Base-by-base conservation (phyloP, 2,113 vertebrate species). In the Thunnus maccoyii region DNA sequence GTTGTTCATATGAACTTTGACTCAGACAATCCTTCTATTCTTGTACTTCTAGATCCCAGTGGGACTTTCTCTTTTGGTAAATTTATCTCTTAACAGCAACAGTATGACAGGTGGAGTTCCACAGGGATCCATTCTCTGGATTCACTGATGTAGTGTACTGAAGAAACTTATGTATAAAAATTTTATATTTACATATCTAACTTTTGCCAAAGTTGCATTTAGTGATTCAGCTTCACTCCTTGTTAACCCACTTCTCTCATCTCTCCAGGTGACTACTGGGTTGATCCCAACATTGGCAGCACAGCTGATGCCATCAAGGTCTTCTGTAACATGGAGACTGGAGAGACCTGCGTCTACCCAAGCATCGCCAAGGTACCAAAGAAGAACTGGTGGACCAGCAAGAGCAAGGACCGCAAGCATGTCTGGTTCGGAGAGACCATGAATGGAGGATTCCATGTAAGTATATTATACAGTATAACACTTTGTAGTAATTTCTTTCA, bases 321-420 rank as follows among this genome's bases (percentile, higher is more conserved):
- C 32, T 99, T 97, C 96, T 99, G 98, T 86, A 98, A 99, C 94
- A 97, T 99, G 98, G 98, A 97, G 91, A 98, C 95, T 0, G 98
- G 97, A 0, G 97, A 99, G 96, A 97, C 97, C 62, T 99, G 98
- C 0, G 97, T 99, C 87, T 95, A 97, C 78, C 97, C 98, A 36
- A 98, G 84, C 86, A 97, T 97, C 1, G 67, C 95, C 32, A 96
- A 83, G 6, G 95, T 99, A 36, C 97, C 98, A 82, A 96, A 92
- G 94, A 99, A 99, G 96, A 97, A 97, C 96, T 99, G 98, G 98
- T 99, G 98, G 97, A 96, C 90, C 81, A 97, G 94, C 94, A 97
- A 97, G 93, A 91, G 93, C 96, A 99, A 97, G 84, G 96, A 96
- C 27, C 96, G 94, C 94, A 99, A 98, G 18, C 97, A 99, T 16